Percentiles rank a stretch among this genome's conserved stretches.
These are phyloP conservation scores for Hemicrepidius hirtus DNA, from an alignment of 2,888 invertebrate species.

Conservation along the genomic window DNA sequence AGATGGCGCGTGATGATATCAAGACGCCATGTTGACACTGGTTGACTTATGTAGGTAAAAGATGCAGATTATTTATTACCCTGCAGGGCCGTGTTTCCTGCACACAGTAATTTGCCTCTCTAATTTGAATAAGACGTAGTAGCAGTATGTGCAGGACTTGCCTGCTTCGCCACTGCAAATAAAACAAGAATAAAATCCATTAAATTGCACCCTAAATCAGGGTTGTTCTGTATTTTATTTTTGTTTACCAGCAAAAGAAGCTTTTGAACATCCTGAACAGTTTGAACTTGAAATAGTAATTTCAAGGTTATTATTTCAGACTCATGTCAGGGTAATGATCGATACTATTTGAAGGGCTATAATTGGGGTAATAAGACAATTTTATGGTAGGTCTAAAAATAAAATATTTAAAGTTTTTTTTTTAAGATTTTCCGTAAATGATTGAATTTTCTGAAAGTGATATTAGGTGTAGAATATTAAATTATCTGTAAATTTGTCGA, in stretches of 20 bases:
- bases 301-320: too few relatives aligned
- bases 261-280: too few relatives aligned
- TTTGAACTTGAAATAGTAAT: too few relatives aligned
- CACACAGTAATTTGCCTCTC: constrained; percentile 30
- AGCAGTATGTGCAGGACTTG: background rate
- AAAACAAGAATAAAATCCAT: background rate
- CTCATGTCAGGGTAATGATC: too few relatives aligned
- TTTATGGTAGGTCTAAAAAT: too few relatives aligned
- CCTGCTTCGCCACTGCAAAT: background rate
- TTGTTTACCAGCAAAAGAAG: too few relatives aligned
- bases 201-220: background rate
- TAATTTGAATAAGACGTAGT: constrained; percentile 47
- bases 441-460: background rate
- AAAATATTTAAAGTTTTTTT: too few relatives aligned
- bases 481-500: constrained; percentile 40
- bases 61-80: constrained; percentile 49
- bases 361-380: too few relatives aligned
- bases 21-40: constrained; percentile 47
- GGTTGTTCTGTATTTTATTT: too few relatives aligned
- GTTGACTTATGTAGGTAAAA: constrained; percentile 51
- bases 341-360: too few relatives aligned
- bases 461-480: constrained; percentile 6
- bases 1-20: constrained; percentile 61
- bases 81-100: constrained; percentile 31
- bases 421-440: too few relatives aligned